Evolutionary conservation across 1,140 invertebrate genomes (phyloP).

Genomic region (Anagrus nilaparvatae): DNA sequence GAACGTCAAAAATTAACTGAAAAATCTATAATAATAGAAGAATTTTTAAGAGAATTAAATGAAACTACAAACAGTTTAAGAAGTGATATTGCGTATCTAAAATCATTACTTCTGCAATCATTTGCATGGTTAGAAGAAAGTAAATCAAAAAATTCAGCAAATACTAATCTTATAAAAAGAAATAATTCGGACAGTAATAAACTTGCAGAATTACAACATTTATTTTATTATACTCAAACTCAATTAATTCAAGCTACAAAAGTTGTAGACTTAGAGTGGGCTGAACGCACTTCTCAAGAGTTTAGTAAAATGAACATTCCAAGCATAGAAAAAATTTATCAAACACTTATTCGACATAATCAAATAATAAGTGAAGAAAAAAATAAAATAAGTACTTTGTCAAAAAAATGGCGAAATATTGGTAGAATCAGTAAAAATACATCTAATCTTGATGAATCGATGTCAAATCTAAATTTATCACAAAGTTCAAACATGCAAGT

Average conservation of each 20-base stretch:
- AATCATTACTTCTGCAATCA: conserved; percentile 36
- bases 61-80: conserved; percentile 36
- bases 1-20: conserved; percentile 39
- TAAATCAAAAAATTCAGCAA: conserved; percentile 32
- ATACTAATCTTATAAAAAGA: conserved; percentile 18
- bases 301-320: conserved; percentile 34
- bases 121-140: conserved; percentile 42
- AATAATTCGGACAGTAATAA: conserved; percentile 30
- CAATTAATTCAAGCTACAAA: conserved; percentile 37
- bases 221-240: conserved; percentile 35
- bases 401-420: conserved; percentile 26
- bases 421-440: conserved; percentile 10
- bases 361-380: conserved; percentile 32
- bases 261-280: conserved; percentile 36
- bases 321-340: conserved; percentile 34
- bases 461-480: conserved; percentile 28
- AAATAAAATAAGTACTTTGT: conserved; percentile 21
- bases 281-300: conserved; percentile 24
- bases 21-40: conserved; percentile 32
- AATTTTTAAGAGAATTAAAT: conserved; percentile 40
- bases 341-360: conserved; percentile 31
- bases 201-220: conserved; percentile 31
- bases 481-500: conserved; percentile 7
- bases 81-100: conserved; percentile 35
- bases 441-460: conserved; percentile 26